phyloP scores from a whole-genome alignment of 1,140 invertebrate genomes.

The Neoseiulus cucumeris region DNA sequence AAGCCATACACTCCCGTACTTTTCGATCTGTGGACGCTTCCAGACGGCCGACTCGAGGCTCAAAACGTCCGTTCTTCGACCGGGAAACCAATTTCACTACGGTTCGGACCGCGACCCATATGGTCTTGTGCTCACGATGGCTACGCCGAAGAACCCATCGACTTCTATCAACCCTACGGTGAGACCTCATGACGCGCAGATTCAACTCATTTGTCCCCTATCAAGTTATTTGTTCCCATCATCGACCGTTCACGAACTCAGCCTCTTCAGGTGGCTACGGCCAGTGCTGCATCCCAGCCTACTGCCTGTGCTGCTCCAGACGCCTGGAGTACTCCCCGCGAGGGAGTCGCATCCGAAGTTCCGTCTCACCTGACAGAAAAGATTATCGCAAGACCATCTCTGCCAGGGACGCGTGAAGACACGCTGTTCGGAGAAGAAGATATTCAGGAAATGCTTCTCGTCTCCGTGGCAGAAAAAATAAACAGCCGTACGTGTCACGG shows the following conservation, averaged over 20 bases:
- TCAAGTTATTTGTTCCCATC: not conserved
- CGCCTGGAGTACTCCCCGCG: not conserved
- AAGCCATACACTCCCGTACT: not conserved
- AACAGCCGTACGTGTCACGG: no score
- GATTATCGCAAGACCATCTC: no score
- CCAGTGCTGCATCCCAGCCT: not conserved
- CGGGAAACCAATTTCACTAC: conserved; percentile 1
- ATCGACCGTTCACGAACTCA: not conserved
- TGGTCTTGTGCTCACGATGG: not conserved
- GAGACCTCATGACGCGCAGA: not conserved
- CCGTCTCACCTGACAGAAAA: no score
- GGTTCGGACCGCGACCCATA: not conserved
- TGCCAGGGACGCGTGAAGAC: no score
- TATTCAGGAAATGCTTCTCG: no score
- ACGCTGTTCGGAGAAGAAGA: no score
- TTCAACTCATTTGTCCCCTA: not conserved
- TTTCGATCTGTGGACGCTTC: conserved; percentile 7
- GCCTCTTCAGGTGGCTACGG: not conserved
- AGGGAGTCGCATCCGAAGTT: no score
- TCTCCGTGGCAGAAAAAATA: no score
- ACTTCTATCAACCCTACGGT: not conserved
- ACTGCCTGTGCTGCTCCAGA: not conserved
- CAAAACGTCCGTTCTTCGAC: not conserved
- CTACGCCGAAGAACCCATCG: not conserved
- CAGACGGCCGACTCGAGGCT: not conserved